phyloP scores from a whole-genome alignment of 2,888 invertebrate genomes.

The Lomographa bimaculata region DNA sequence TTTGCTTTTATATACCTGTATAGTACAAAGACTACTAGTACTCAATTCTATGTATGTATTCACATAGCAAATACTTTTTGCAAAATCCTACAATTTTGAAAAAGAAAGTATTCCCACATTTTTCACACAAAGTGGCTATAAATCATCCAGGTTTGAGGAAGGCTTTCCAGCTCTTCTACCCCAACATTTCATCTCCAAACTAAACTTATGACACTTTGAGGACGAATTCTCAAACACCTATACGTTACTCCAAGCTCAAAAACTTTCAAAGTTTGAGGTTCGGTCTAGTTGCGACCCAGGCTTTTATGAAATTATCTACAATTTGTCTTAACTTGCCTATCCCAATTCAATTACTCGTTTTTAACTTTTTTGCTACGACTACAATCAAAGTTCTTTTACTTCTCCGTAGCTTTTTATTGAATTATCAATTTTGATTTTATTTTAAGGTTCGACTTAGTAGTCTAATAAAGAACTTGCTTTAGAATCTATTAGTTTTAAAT shows the following conservation, averaged over 20 bases:
- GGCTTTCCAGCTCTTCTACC: no score
- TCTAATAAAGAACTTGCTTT: no score
- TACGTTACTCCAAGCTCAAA: slow-evolving; percentile 3
- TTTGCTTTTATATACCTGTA: no score
- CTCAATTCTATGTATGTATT: no score
- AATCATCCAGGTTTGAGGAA: no score
- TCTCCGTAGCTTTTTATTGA: neutral
- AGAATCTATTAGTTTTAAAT: no score
- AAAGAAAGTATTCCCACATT: no score
- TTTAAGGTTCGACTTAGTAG: no score
- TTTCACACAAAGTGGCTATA: no score
- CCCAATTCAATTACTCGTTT: slow-evolving; percentile 8
- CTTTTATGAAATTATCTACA: slow-evolving; percentile 18
- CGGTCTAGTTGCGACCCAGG: slow-evolving; percentile 4
- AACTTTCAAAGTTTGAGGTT: slow-evolving; percentile 13
- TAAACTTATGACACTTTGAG: slow-evolving; percentile 11
- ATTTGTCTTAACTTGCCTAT: slow-evolving; percentile 10
- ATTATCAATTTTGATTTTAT: slow-evolving; percentile 8
- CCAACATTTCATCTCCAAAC: slow-evolving; percentile 14
- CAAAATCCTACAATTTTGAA: no score
- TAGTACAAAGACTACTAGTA: no score
- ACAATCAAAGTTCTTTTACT: slow-evolving; percentile 5
- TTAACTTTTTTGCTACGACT: slow-evolving; percentile 12
- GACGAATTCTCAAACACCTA: slow-evolving; percentile 7
- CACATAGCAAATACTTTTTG: no score